Conservation (phyloP, 2,888 invertebrate genomes). For the Ganaspis brasiliensis region DNA sequence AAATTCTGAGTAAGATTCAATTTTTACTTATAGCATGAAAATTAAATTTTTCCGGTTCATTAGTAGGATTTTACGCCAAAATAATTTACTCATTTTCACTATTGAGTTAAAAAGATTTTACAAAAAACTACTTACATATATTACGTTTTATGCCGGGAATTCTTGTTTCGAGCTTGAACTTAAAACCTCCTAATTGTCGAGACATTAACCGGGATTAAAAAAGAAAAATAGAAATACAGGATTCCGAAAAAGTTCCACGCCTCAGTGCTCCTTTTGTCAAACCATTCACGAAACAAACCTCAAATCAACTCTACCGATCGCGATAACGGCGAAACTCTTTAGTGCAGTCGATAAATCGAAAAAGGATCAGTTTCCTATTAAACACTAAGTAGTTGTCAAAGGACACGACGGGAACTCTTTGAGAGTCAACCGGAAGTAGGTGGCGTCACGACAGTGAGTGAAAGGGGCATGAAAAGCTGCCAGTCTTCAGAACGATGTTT, state of each 20-base stretch:
- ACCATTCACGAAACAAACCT: constrained; percentile 5
- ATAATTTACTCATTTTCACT: too few species aligned
- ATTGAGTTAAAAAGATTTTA: too few species aligned
- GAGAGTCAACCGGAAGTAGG: constrained; percentile 48
- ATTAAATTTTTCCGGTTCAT: too few species aligned
- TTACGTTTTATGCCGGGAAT: too few species aligned
- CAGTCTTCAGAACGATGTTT: constrained; percentile 1
- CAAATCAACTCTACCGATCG: constrained; percentile 12
- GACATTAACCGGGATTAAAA: constrained; percentile 2
- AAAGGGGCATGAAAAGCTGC: constrained; percentile 17
- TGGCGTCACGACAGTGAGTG: neutral
- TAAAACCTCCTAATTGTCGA: too few species aligned
- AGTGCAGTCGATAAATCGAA: constrained; percentile 1
- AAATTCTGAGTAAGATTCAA: too few species aligned
- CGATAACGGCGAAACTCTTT: constrained; percentile 10
- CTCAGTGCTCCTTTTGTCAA: neutral
- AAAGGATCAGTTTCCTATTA: constrained; percentile 43
- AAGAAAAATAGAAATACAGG: neutral
- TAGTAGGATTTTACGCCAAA: too few species aligned
- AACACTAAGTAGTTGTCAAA: constrained; percentile 39
- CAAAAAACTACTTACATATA: too few species aligned
- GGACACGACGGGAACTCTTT: constrained; percentile 45
- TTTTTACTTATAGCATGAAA: too few species aligned
- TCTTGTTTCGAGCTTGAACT: too few species aligned
- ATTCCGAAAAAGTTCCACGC: neutral